Conservation (phyloP, 1,140 invertebrate genomes). For the Aphelinus certus region DNA sequence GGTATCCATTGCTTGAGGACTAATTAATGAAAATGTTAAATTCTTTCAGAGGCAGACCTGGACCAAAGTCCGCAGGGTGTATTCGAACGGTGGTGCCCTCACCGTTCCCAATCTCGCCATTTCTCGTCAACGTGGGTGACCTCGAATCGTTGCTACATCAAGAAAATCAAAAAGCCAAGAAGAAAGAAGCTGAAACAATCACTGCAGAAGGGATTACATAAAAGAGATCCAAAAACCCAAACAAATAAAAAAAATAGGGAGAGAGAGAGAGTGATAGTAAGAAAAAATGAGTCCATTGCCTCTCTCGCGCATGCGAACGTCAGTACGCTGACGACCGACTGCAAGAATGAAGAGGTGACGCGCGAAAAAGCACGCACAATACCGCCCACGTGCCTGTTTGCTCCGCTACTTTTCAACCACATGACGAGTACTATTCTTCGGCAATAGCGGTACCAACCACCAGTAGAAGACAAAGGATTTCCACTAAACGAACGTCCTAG, state of each 20-base stretch:
- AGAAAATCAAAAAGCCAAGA: constrained; percentile 35
- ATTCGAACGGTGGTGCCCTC: constrained; percentile 66
- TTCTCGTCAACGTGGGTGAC: constrained; percentile 44
- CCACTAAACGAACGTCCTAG: neutral
- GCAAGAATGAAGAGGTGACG: neutral
- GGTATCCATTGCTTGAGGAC: no score
- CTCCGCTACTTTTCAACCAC: neutral
- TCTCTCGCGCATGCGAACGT: no score
- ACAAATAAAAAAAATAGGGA: neutral
- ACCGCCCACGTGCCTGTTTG: constrained; percentile 23
- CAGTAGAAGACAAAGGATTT: neutral
- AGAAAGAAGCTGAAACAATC: no score
- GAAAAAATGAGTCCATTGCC: neutral
- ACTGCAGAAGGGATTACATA: no score
- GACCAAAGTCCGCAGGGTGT: constrained; percentile 69
- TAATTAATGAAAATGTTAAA: no score
- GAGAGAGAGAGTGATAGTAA: neutral
- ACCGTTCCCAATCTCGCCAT: constrained; percentile 52
- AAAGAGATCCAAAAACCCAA: constrained; percentile 17
- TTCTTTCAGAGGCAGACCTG: constrained; percentile 65
- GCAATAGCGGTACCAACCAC: neutral
- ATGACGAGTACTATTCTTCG: neutral
- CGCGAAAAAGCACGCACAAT: constrained; percentile 29
- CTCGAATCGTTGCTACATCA: constrained; percentile 51
- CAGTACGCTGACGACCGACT: no score